phyloP scores from a whole-genome alignment of 2,113 vertebrate genomes.

The Myrmophylax atrothorax region DNA sequence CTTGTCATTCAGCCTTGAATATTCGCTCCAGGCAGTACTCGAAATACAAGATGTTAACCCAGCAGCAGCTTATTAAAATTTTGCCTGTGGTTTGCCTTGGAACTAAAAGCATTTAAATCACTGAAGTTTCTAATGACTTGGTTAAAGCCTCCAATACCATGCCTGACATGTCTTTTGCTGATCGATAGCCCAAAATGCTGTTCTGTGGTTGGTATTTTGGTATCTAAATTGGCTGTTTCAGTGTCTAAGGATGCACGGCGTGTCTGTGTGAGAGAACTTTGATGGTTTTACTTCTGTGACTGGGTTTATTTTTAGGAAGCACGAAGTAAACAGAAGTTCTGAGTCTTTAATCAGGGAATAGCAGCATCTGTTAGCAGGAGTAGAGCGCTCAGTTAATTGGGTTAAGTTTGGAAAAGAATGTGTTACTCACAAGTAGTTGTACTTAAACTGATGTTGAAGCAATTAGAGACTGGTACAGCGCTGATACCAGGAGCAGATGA shows the following conservation, averaged over 20 bases:
- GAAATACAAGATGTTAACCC: conserved; percentile 19
- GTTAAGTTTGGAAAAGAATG: not conserved
- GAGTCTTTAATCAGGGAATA: not conserved
- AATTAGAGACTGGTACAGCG: not conserved
- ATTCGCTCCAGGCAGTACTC: not conserved
- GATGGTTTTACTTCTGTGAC: not conserved
- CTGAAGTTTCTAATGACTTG: not conserved
- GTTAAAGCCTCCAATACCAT: not conserved
- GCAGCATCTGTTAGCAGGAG: not conserved
- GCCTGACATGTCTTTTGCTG: not conserved
- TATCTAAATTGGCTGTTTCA: not conserved
- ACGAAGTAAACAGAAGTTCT: not conserved
- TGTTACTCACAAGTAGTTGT: not conserved
- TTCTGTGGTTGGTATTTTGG: not conserved
- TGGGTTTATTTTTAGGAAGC: not conserved
- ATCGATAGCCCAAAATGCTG: not conserved
- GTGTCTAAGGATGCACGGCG: not conserved
- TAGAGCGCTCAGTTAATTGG: not conserved
- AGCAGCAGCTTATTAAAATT: conserved; percentile 4
- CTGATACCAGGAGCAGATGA: not conserved
- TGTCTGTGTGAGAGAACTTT: not conserved
- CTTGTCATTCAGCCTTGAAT: not conserved
- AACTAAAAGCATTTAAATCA: not conserved
- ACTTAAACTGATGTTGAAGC: not conserved
- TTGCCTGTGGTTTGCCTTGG: not conserved